Conservation (phyloP, 2,888 invertebrate species). For the Biston stratarius region DNA sequence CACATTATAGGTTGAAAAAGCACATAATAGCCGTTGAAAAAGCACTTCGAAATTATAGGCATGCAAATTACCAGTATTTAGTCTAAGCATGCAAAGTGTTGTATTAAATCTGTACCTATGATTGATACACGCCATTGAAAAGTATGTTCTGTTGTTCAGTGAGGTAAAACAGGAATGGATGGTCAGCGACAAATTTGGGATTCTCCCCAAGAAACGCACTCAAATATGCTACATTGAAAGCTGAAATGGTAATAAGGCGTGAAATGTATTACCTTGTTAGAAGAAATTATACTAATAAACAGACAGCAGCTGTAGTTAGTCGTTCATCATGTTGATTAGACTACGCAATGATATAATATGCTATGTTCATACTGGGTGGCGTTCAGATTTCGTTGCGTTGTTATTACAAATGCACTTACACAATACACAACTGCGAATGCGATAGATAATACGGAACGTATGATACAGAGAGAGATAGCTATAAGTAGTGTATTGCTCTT, state of each 20-base stretch:
- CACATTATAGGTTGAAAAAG: not conserved
- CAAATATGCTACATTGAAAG: conserved; percentile 42
- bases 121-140: conserved; percentile 57
- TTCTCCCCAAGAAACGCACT: conserved; percentile 38
- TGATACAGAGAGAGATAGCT: too few species aligned
- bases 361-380: too few species aligned
- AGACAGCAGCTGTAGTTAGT: not conserved
- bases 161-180: conserved; percentile 61
- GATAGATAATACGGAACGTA: too few species aligned
- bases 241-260: conserved; percentile 23
- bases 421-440: too few species aligned
- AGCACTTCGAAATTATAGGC: not conserved
- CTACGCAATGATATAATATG: too few species aligned
- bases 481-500: too few species aligned
- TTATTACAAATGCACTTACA: too few species aligned
- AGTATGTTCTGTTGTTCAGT: conserved; percentile 46
- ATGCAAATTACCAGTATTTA: not conserved
- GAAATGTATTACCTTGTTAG: conserved; percentile 6
- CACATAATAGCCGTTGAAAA: not conserved
- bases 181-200: conserved; percentile 56
- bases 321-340: too few species aligned
- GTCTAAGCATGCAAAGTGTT: not conserved
- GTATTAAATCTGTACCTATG: conserved; percentile 52
- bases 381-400: too few species aligned
- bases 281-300: not conserved